These are phyloP conservation scores for Ornithoptera alexandrae DNA, from an alignment of 2,888 invertebrate genomes.

Conservation along the genomic window DNA sequence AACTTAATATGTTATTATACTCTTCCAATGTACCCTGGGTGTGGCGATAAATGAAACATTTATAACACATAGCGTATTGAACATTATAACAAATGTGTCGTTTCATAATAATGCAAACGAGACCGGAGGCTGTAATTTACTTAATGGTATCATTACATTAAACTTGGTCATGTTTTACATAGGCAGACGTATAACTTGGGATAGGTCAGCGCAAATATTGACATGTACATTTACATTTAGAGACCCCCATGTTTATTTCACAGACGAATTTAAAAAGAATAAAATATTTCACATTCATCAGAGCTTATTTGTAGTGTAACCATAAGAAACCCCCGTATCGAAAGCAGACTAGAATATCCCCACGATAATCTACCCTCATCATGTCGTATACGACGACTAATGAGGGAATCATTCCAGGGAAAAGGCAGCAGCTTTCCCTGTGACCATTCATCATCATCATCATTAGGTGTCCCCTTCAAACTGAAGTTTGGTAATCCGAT, in stretches of 20 bases:
- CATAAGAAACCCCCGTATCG: no score
- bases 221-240: neutral
- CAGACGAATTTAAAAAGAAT: neutral
- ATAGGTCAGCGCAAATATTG: neutral
- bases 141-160: conserved; percentile 6
- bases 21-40: no score
- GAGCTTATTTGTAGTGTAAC: neutral
- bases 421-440: no score
- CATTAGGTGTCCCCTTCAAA: no score
- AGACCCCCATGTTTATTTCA: neutral
- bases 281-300: neutral
- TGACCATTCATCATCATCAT: no score
- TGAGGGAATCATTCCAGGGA: no score
- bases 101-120: neutral
- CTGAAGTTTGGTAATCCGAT: no score
- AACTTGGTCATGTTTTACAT: neutral
- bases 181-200: neutral
- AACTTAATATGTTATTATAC: no score
- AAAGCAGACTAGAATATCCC: no score
- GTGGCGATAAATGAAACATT: neutral
- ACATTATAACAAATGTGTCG: neutral
- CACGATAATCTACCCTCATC: no score
- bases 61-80: neutral
- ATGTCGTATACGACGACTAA: no score
- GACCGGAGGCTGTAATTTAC: conserved; percentile 7